These are phyloP conservation scores for Acleris literana DNA, from an alignment of 2,888 invertebrate species.

Conservation along the genomic window DNA sequence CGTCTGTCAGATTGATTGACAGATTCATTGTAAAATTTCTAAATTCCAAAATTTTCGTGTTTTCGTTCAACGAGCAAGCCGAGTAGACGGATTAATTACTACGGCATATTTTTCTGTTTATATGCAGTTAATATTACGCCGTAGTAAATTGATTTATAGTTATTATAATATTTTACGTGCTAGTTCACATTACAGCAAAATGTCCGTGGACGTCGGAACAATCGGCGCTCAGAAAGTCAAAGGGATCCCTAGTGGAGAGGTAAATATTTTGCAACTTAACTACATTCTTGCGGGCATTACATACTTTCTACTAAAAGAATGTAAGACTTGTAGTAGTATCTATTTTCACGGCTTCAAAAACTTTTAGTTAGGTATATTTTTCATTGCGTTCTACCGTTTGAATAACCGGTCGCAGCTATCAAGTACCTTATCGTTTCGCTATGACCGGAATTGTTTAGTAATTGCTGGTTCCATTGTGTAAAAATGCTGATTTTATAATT, in stretches of 20 bases:
- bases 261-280: constrained; percentile 43
- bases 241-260: constrained; percentile 68
- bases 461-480: too few relatives aligned
- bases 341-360: too few relatives aligned
- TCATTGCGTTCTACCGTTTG: too few relatives aligned
- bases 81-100: background rate
- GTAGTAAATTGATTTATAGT: constrained; percentile 15
- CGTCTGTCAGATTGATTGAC: too few relatives aligned
- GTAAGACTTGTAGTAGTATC: too few relatives aligned
- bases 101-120: constrained; percentile 4
- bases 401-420: too few relatives aligned
- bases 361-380: too few relatives aligned
- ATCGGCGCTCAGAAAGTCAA: constrained; percentile 71
- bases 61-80: constrained; percentile 4
- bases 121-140: constrained; percentile 21
- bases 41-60: background rate
- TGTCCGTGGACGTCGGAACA: constrained; percentile 57
- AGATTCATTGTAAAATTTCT: background rate
- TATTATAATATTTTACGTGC: constrained; percentile 10
- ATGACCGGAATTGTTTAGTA: too few relatives aligned
- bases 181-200: constrained; percentile 38
- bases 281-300: background rate
- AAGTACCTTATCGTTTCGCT: too few relatives aligned
- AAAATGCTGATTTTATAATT: too few relatives aligned
- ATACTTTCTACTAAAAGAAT: too few relatives aligned